Conservation (phyloP, 2,113 vertebrate genomes). For the Poecilia latipinna region DNA sequence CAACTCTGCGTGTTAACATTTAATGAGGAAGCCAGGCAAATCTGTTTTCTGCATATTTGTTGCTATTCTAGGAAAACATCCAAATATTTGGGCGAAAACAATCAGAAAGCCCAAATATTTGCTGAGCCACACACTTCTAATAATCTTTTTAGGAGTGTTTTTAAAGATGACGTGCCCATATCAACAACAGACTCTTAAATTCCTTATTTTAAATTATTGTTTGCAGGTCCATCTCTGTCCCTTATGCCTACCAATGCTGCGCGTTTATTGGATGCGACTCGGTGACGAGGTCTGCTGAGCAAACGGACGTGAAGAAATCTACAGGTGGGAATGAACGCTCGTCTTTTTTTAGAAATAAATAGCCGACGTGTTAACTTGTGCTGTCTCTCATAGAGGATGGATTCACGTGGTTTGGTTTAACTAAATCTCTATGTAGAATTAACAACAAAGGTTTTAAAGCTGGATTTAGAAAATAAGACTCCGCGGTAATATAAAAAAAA, state of each 20-base stretch:
- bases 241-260: constrained; percentile 98
- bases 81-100: constrained; percentile 23
- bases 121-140: constrained; percentile 26
- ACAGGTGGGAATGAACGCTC: constrained; percentile 58
- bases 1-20: not conserved
- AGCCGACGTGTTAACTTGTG: not conserved
- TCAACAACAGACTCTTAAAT: constrained; percentile 8
- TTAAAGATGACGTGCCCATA: not conserved
- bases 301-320: constrained; percentile 79
- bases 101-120: constrained; percentile 29
- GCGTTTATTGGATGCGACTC: constrained; percentile 92
- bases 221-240: constrained; percentile 91
- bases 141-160: constrained; percentile 10
- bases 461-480: no score
- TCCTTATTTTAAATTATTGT: constrained; percentile 20
- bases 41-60: constrained; percentile 23
- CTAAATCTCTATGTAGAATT: not conserved
- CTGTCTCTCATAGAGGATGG: not conserved
- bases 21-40: constrained; percentile 36
- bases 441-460: no score
- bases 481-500: no score
- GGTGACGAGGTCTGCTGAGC: constrained; percentile 74
- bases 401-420: not conserved
- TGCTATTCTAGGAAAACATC: constrained; percentile 25
- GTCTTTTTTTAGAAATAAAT: not conserved